Conservation (phyloP, 2,113 vertebrate species). For the Bubalus kerabau region DNA sequence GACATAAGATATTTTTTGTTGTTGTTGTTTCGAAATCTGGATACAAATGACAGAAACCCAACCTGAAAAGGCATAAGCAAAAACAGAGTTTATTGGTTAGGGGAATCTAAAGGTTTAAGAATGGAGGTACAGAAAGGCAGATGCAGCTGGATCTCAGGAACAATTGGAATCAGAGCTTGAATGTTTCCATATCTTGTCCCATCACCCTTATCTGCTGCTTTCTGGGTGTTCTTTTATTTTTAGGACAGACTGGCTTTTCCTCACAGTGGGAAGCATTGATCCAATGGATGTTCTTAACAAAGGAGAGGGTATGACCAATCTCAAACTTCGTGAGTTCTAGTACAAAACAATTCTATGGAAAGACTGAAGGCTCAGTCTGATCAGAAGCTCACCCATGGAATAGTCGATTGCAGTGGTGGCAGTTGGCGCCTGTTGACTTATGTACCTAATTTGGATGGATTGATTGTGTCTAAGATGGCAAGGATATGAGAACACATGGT, state of each 20-base stretch:
- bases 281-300: neutral
- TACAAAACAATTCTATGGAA: neutral
- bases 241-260: neutral
- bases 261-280: neutral
- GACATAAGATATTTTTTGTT: neutral
- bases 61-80: neutral
- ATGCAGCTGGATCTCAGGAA: rapidly evolving
- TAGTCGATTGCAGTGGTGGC: rapidly evolving
- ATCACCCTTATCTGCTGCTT: neutral
- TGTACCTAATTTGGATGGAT: neutral
- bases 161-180: neutral
- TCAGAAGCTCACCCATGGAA: neutral
- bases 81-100: neutral
- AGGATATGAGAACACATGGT: neutral
- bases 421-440: neutral
- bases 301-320: neutral
- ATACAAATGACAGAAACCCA: neutral
- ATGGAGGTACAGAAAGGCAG: neutral
- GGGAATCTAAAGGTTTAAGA: neutral
- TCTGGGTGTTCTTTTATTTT: neutral
- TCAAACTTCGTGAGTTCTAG: neutral
- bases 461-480: neutral
- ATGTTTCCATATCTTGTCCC: neutral
- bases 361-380: neutral
- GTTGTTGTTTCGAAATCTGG: neutral